phyloP scores from a whole-genome alignment of 2,888 invertebrate species.

The Glyphotaelius pellucidus region DNA sequence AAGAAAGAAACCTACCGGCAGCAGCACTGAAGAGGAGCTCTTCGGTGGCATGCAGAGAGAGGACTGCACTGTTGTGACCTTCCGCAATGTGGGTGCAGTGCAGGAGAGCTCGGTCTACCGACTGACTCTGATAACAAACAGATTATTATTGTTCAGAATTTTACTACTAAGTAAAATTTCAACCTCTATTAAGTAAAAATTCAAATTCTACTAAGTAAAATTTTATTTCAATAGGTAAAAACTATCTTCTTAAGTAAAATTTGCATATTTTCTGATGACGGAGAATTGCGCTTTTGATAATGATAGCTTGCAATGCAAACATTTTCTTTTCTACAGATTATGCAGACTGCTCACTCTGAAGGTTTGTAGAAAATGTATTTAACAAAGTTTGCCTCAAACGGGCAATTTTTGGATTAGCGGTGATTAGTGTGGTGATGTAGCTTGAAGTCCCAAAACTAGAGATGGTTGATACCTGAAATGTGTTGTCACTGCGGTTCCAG shows the following conservation, averaged over 20 bases:
- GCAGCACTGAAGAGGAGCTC: conserved; percentile 89
- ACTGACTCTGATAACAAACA: conserved; percentile 49
- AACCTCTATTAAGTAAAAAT: too few species aligned
- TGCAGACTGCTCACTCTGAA: too few species aligned
- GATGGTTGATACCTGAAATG: too few species aligned
- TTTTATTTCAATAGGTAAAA: too few species aligned
- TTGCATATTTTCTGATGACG: not conserved
- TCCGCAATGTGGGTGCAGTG: conserved; percentile 89
- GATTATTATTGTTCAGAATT: not conserved
- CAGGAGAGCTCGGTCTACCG: conserved; percentile 77
- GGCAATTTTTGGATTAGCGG: too few species aligned
- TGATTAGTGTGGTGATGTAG: too few species aligned
- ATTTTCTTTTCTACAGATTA: not conserved
- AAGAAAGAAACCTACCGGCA: conserved; percentile 80
- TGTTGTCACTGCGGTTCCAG: too few species aligned
- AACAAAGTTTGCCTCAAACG: too few species aligned
- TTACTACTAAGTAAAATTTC: not conserved
- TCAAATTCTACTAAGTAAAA: too few species aligned
- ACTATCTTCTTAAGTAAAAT: too few species aligned
- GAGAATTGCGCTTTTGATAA: not conserved
- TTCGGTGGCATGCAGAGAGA: conserved; percentile 87
- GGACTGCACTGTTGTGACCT: conserved; percentile 90
- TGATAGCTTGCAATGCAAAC: not conserved
- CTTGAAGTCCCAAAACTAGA: too few species aligned
- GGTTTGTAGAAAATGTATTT: too few species aligned